phyloP scores from a whole-genome alignment of 53 echinoderm and acorn worm genomes.

The Mesocentrotus franciscanus region DNA sequence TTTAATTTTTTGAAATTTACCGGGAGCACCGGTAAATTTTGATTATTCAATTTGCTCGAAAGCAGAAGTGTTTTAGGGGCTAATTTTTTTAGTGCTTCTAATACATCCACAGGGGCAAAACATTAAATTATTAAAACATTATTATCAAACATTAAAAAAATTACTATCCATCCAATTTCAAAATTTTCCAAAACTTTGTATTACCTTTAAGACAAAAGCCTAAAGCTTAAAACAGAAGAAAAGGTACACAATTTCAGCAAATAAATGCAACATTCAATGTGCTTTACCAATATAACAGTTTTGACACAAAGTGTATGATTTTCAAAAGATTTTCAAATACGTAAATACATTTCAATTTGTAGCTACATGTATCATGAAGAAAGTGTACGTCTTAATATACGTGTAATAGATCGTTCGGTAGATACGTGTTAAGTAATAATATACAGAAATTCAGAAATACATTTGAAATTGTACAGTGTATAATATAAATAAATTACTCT shows the following conservation, averaged over 20 bases:
- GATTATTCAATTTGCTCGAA: too few species aligned
- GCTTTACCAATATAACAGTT: background rate
- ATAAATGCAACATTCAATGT: background rate
- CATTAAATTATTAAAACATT: too few species aligned
- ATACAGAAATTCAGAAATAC: background rate
- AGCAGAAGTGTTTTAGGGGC: too few species aligned
- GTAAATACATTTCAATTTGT: background rate
- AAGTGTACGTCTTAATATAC: background rate
- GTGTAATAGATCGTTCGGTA: background rate
- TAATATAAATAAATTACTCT: background rate
- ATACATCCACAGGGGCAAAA: too few species aligned
- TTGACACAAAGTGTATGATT: background rate
- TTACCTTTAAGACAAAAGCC: background rate
- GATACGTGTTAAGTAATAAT: background rate
- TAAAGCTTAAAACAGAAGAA: background rate
- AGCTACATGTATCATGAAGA: background rate
- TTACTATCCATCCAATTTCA: too few species aligned
- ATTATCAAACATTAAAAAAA: too few species aligned
- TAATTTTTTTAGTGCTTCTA: too few species aligned
- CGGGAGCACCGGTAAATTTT: too few species aligned
- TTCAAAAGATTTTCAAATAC: background rate
- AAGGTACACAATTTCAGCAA: background rate
- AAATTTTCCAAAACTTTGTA: too few species aligned
- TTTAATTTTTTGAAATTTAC: too few species aligned
- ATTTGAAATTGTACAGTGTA: background rate